Percentiles rank a stretch among this genome's conserved stretches.
Conservation (phyloP, 1,140 invertebrate genomes). For the Marisa cornuarietis region DNA sequence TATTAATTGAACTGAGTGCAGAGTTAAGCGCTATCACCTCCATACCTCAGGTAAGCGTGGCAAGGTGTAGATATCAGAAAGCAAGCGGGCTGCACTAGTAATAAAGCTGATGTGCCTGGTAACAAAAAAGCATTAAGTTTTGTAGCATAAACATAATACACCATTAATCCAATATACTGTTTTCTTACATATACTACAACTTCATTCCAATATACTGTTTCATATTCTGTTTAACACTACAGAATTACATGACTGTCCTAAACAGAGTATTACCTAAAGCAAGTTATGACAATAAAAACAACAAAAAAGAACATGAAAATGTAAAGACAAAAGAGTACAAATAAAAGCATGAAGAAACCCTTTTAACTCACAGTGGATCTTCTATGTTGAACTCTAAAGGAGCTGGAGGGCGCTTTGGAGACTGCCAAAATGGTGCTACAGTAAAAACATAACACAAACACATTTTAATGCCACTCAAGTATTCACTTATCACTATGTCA, state of each 20-base stretch:
- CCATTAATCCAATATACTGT: no score
- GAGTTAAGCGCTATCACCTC: background rate
- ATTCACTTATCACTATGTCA: no score
- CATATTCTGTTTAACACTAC: no score
- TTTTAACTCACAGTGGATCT: slow-evolving; percentile 55
- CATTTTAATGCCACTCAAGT: background rate
- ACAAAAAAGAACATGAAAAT: no score
- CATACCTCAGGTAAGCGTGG: slow-evolving; percentile 31
- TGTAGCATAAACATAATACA: no score
- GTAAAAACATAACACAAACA: background rate
- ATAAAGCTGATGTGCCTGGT: slow-evolving; percentile 59
- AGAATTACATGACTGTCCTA: no score
- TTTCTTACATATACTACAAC: no score
- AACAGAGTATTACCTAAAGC: no score
- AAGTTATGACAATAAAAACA: background rate
- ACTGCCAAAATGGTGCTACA: slow-evolving; percentile 62
- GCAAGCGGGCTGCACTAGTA: slow-evolving; percentile 51
- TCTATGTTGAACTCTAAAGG: slow-evolving; percentile 55
- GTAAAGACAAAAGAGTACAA: no score
- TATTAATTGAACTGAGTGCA: no score
- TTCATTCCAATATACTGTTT: no score
- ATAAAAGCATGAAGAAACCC: background rate
- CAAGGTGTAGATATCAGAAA: slow-evolving; percentile 45
- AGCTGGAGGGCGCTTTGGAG: slow-evolving; percentile 60
- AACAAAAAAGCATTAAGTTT: background rate